Percentiles rank a stretch among this genome's conserved stretches.
Conservation (phyloP, 2,888 invertebrate genomes). For the Sphecodes monilicornis region DNA sequence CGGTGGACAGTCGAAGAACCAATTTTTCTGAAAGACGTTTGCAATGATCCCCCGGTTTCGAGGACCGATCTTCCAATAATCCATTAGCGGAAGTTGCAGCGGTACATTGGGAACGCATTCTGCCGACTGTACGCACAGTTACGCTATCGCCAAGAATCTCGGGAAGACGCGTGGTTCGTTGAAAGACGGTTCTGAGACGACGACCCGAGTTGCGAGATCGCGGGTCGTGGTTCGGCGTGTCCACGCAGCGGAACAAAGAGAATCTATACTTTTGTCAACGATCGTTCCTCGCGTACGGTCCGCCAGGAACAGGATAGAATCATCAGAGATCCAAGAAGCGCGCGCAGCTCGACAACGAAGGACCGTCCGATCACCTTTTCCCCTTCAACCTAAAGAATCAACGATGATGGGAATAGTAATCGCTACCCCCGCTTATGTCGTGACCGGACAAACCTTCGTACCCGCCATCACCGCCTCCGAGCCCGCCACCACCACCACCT, state of each 20-base stretch:
- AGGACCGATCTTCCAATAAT: not conserved
- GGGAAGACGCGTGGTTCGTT: not conserved
- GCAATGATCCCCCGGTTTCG: not conserved
- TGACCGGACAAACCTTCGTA: conserved; percentile 31
- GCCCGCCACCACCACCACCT: conserved; percentile 27
- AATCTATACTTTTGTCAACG: conserved; percentile 22
- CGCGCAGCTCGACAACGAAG: conserved; percentile 35
- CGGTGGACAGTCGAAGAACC: not conserved
- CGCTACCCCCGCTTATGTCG: conserved; percentile 47
- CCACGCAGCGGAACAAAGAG: not conserved
- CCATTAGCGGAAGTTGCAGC: not conserved
- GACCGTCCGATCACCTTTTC: conserved; percentile 30
- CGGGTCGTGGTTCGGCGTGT: not conserved
- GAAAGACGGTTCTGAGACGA: not conserved
- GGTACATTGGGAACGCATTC: not conserved
- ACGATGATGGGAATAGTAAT: conserved; percentile 47
- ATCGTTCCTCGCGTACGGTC: conserved; percentile 6
- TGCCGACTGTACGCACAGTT: not conserved
- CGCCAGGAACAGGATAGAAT: not conserved
- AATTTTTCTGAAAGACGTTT: not conserved
- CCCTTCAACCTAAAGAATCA: conserved; percentile 11
- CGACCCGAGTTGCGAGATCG: not conserved
- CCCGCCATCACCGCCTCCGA: conserved; percentile 36
- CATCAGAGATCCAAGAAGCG: conserved; percentile 34
- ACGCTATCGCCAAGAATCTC: not conserved